These are phyloP conservation scores for Lordiphosa stackelbergi DNA, from an alignment of 1,140 invertebrate genomes.

Conservation along the genomic window DNA sequence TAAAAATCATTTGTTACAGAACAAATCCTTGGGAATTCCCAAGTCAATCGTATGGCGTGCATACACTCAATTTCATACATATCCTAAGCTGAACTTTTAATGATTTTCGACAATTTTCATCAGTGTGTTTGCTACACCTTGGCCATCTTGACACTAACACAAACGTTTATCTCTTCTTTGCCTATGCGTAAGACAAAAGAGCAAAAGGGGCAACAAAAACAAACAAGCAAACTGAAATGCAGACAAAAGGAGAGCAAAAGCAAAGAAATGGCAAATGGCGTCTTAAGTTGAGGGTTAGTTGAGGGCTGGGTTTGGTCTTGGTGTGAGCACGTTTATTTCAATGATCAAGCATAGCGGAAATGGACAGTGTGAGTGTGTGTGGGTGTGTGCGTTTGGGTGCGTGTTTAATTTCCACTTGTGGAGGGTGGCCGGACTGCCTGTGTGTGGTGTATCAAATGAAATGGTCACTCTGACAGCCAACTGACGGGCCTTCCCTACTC, in stretches of 20 bases:
- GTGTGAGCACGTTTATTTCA: constrained; percentile 27
- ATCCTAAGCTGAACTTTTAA: not conserved
- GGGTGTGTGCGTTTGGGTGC: constrained; percentile 29
- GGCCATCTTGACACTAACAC: constrained; percentile 6
- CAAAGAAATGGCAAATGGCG: constrained; percentile 33
- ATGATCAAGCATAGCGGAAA: constrained; percentile 50
- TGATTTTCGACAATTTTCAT: not conserved
- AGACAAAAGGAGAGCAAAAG: constrained; percentile 13
- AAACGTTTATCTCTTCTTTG: constrained; percentile 21
- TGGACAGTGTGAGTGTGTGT: constrained; percentile 15
- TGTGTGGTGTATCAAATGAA: constrained; percentile 59
- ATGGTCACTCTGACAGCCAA: constrained; percentile 70
- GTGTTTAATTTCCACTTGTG: constrained; percentile 69
- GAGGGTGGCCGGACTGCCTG: constrained; percentile 13
- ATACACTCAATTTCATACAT: too few relatives aligned
- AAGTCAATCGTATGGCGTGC: too few relatives aligned
- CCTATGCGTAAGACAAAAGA: constrained; percentile 30
- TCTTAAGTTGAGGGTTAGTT: constrained; percentile 12
- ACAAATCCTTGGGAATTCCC: too few relatives aligned
- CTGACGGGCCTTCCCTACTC: constrained; percentile 48
- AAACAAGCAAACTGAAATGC: constrained; percentile 13
- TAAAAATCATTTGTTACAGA: too few relatives aligned
- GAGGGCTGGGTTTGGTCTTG: not conserved
- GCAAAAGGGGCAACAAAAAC: constrained; percentile 10
- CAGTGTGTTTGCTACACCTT: constrained; percentile 18